These are phyloP conservation scores for Pomatostomus ruficeps DNA, from an alignment of 2,113 vertebrate species.

Conservation along the genomic window DNA sequence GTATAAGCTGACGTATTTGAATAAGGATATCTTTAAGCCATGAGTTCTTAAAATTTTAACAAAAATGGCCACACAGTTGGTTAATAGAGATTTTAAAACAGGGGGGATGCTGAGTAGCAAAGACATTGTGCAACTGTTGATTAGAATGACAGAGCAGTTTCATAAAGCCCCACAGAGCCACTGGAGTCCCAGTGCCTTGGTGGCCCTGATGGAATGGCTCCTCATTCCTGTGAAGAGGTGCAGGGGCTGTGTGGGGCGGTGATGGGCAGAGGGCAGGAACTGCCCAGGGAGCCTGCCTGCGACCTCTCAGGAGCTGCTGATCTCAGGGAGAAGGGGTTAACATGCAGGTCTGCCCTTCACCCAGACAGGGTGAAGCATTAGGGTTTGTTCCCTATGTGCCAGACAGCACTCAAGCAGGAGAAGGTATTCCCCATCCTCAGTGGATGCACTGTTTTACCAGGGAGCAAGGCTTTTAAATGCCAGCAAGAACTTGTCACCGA, in stretches of 20 bases:
- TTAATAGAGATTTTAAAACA: neutral
- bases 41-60: neutral
- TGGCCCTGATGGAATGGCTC: neutral
- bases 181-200: neutral
- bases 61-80: neutral
- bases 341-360: neutral
- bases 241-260: fast-evolving
- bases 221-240: neutral
- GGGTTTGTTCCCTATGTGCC: neutral
- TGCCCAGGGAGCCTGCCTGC: neutral
- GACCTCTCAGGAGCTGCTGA: neutral
- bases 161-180: neutral
- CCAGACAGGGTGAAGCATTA: neutral
- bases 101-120: neutral
- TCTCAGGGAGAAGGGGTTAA: neutral
- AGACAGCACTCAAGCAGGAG: conserved; percentile 25
- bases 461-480: conserved; percentile 31
- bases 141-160: neutral
- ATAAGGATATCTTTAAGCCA: conserved; percentile 27
- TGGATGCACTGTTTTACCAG: neutral
- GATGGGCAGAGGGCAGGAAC: neutral
- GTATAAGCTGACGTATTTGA: conserved; percentile 29
- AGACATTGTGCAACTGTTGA: neutral
- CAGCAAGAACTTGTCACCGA: neutral
- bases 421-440: neutral